Conservation (phyloP, 2,113 vertebrate genomes). For the Malaclemys terrapin region DNA sequence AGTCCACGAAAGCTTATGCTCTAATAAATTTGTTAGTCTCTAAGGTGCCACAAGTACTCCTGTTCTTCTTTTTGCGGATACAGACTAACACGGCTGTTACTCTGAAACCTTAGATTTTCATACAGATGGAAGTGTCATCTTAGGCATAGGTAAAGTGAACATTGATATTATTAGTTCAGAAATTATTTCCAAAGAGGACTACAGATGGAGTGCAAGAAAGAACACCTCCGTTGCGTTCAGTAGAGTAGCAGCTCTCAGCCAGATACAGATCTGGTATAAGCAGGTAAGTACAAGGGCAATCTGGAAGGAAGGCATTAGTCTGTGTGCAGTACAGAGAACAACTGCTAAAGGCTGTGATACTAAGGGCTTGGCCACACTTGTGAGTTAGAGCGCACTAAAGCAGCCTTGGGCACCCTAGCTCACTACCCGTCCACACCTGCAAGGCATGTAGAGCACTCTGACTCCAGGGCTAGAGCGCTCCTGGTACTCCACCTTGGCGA, state of each 20-base stretch:
- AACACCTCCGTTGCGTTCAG: not conserved
- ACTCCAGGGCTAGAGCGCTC: too few relatives aligned
- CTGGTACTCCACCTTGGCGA: too few relatives aligned
- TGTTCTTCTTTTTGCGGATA: too few relatives aligned
- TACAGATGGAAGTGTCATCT: not conserved
- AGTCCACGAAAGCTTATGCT: too few relatives aligned
- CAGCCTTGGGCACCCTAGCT: too few relatives aligned
- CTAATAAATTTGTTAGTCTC: too few relatives aligned
- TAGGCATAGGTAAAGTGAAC: not conserved
- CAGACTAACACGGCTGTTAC: too few relatives aligned
- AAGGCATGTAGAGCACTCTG: too few relatives aligned
- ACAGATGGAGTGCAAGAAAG: not conserved
- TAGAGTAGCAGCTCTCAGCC: not conserved
- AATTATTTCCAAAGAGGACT: not conserved
- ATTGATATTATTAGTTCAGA: not conserved
- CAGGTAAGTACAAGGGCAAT: not conserved
- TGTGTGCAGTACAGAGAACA: not conserved
- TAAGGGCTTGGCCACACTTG: not conserved
- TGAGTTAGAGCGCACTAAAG: too few relatives aligned
- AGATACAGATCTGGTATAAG: not conserved
- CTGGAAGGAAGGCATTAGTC: not conserved
- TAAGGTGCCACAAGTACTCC: too few relatives aligned
- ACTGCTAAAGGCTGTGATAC: not conserved
- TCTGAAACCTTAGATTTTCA: not conserved
- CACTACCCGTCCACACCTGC: too few relatives aligned